phyloP scores from a whole-genome alignment of 2,113 vertebrate species.

The Zapus hudsonius region DNA sequence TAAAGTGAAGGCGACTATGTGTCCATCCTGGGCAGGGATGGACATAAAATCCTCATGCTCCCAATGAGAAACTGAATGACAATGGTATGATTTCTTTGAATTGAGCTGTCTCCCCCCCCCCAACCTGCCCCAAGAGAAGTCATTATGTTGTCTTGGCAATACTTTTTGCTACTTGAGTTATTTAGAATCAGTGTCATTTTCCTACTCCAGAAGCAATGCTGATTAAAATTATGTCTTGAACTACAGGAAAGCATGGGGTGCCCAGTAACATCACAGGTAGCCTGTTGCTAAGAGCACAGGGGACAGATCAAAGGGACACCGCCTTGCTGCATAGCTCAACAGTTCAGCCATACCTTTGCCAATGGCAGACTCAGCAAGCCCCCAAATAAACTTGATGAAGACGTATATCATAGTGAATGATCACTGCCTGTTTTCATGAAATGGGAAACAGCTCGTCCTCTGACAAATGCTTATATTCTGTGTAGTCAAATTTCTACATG shows the following conservation, averaged over 20 bases:
- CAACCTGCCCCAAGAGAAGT: neutral
- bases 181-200: slow-evolving; percentile 13
- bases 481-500: slow-evolving; percentile 18
- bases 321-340: neutral
- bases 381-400: neutral
- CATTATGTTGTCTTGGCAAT: neutral
- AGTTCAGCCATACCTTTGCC: neutral
- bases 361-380: neutral
- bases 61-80: neutral
- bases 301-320: neutral
- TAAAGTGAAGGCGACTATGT: neutral
- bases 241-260: neutral
- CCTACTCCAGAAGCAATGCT: neutral
- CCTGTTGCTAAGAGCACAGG: neutral
- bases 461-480: neutral
- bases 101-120: neutral
- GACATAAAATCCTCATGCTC: neutral
- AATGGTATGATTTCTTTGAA: neutral
- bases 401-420: neutral
- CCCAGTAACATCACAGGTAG: neutral
- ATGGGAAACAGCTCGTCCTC: neutral
- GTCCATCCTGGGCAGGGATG: no score
- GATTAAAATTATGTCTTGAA: neutral
- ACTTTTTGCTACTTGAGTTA: neutral
- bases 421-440: neutral